Evolutionary conservation across 1,140 invertebrate species (phyloP), one percentile per base, ranked within the genome.

Genomic region (Scaptomyza hsui): DNA sequence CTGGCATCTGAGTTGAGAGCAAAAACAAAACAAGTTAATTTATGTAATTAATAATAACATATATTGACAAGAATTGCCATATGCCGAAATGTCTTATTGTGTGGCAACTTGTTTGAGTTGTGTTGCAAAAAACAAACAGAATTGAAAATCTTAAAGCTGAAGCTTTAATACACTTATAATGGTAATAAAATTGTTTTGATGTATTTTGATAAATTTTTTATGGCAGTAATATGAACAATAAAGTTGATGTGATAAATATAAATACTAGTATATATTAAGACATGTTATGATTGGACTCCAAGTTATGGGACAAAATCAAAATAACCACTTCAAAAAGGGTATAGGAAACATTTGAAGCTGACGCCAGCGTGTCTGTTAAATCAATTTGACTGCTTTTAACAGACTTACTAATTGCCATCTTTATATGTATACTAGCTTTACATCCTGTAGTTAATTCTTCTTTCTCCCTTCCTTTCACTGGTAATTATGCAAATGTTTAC

Each of bases 401-500:
- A 61, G 26, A 24, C 24, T 59, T 35, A 16, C 52, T 55, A 42
- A 55, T 55, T 39, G 16, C 19, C 16, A 49, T 48, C 15, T 57
- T 16, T 41, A 42, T 6, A 37, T 35, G 55, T 63, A 45, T 53
- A 21, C 42, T 35, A 44, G n/a, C 7, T 15, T 29, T 15, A 35
- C 68, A 71, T 63, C 67, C 60, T 70, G 49, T 24, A 12, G 29
- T 26, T 41, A 37, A n/a, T 21, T n/a, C 32, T 39, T 10, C 32
- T 26, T 16, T 35, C 32, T 16, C 26, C 1, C 7, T 29, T 2
- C 9, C 47, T 26, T 37, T n/a, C 21, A 12, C 18, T 44, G 44
- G 15, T 65, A 69, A 76, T 73, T 79, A 85, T 83, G 71, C 81
- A 80, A 80, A 85, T 79, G 47, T 19, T 7, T 42, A 51, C 29